Evolutionary conservation across 30 jellyfish, hydroid and myxozoan species (phyloP).

Genomic region (Chironex yamaguchii): DNA sequence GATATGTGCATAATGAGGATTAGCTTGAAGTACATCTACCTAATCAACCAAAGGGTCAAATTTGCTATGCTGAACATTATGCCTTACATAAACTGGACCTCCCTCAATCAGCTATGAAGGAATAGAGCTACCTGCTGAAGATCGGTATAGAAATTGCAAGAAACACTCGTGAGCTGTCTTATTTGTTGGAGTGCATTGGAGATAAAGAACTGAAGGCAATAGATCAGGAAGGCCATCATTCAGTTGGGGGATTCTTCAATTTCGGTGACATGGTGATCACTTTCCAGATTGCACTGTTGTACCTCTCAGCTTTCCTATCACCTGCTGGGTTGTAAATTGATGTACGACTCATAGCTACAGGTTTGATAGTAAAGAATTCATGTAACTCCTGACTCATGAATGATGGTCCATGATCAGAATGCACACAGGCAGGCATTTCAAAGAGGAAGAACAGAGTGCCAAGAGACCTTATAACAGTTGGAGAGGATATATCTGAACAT

Average conservation of each 20-base stretch:
- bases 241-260: constrained; percentile 15
- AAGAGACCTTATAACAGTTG: constrained; percentile 23
- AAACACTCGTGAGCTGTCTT: constrained; percentile 65
- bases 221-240: constrained; percentile 47
- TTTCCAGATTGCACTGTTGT: constrained; percentile 33
- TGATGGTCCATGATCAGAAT: constrained; percentile 26
- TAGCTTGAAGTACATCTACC: constrained; percentile 17
- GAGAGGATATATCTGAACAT: constrained; percentile 10
- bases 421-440: constrained; percentile 26
- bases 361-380: neutral
- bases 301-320: constrained; percentile 48
- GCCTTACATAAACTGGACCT: constrained; percentile 16
- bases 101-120: constrained; percentile 33
- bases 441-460: neutral
- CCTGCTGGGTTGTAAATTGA: too few species aligned
- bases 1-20: constrained; percentile 31
- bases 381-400: neutral
- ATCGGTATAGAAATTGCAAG: constrained; percentile 7
- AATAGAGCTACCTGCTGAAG: constrained; percentile 21
- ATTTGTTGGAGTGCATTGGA: constrained; percentile 46
- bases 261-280: constrained; percentile 24
- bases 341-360: neutral
- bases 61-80: constrained; percentile 16
- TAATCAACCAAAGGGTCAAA: constrained; percentile 39
- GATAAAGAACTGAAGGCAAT: constrained; percentile 44